These are phyloP conservation scores for Trichacis sp. DNA, from an alignment of 2,888 invertebrate genomes.

Conservation along the genomic window DNA sequence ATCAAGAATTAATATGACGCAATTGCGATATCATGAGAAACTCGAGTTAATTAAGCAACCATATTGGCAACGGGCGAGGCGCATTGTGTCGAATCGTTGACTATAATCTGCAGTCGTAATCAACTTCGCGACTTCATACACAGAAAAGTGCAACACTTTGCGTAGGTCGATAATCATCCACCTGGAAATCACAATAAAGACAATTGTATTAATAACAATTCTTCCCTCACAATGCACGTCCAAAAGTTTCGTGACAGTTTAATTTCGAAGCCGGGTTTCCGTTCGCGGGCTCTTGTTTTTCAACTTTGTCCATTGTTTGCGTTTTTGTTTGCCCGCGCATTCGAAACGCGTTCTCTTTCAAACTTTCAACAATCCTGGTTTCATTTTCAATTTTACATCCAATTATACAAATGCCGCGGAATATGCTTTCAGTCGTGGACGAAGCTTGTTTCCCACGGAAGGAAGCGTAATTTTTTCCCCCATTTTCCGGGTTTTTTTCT, in stretches of 20 bases:
- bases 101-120: constrained; percentile 22
- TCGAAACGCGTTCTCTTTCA: not conserved
- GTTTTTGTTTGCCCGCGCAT: not conserved
- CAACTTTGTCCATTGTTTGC: not conserved
- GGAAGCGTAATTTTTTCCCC: constrained; percentile 22
- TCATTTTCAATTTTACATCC: constrained; percentile 32
- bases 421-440: constrained; percentile 33
- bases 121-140: constrained; percentile 11
- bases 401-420: constrained; percentile 41
- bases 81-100: constrained; percentile 27
- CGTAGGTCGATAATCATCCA: constrained; percentile 21
- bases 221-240: not conserved
- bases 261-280: not conserved
- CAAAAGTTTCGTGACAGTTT: not conserved
- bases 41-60: constrained; percentile 22
- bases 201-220: constrained; percentile 26
- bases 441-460: constrained; percentile 28
- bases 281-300: not conserved
- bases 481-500: not conserved
- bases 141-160: constrained; percentile 17
- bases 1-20: too few species aligned
- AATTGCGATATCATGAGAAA: too few species aligned
- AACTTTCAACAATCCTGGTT: constrained; percentile 5
- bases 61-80: constrained; percentile 15
- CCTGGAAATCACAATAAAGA: constrained; percentile 12